Evolutionary conservation across 2,113 vertebrate species (phyloP), one percentile per base, ranked within the genome.

Genomic region (Crocuta crocuta): DNA sequence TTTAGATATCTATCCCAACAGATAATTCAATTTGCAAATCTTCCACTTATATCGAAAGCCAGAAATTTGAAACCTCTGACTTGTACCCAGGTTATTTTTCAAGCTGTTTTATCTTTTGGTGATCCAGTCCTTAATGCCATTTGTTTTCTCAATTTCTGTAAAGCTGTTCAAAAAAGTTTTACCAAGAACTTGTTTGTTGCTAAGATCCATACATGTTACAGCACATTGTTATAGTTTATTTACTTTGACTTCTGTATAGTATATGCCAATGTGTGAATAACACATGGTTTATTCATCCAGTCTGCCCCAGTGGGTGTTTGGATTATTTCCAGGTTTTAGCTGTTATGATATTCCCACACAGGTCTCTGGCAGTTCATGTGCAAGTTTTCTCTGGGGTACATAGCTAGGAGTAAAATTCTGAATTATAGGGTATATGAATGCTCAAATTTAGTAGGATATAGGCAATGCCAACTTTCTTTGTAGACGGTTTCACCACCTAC

Each of bases 201-300:
- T 76, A 81, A 80, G 65, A 68, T 74, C 91, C 4, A 76, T 66
- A 53, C 12, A 73, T 21, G 50, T 80, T 80, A 76, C 53, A 28
- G 31, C 48, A 48, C 28, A 70, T 66, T 95, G n/a, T 61, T 61
- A 31, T 26, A 92, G 84, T 91, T 90, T 48, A 88, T 74, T 96
- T 88, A 80, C 74, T 97, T 97, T 96, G 85, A 94, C 81, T 84
- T 88, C 24, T 70, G 45, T 70, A 35, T 7, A 45, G 35, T 35
- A 50, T 66, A 84, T 39, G 33, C 10, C 94, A 88, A 10, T 35
- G 58, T 78, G 28, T 80, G 63, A 81, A 17, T 68, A 92, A 83
- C 31, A 65, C 65, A 53, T 4, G 39, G 45, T 74, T 95, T 92
- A 80, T 94, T 97, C 48, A 79, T 84, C 17, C 16, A n/a, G 24